Evolutionary conservation across 1,140 invertebrate genomes (phyloP).

Genomic region (Musca vetustissima): DNA sequence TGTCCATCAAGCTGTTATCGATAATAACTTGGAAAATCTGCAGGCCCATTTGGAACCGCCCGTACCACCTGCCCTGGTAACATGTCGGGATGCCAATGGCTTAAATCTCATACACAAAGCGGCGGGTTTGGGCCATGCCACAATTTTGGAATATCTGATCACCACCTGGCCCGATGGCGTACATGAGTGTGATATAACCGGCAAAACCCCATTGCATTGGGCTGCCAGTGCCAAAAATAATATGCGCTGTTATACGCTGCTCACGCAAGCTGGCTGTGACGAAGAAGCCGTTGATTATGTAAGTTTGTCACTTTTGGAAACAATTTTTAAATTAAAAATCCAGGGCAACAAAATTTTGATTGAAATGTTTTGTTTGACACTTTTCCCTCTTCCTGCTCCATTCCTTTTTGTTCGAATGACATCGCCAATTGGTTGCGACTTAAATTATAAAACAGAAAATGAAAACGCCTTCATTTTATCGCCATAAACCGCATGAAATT

Average conservation of each 20-base stretch:
- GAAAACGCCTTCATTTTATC: slow-evolving; percentile 78
- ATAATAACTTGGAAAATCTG: slow-evolving; percentile 75
- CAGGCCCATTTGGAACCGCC: slow-evolving; percentile 67
- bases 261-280: slow-evolving; percentile 75
- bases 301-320: slow-evolving; percentile 48
- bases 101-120: slow-evolving; percentile 82
- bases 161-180: slow-evolving; percentile 69
- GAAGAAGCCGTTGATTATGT: slow-evolving; percentile 81
- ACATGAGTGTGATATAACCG: slow-evolving; percentile 73
- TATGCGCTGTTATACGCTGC: slow-evolving; percentile 70
- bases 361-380: neutral
- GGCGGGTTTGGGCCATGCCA: slow-evolving; percentile 73
- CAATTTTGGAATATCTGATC: slow-evolving; percentile 74
- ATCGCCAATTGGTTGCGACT: neutral
- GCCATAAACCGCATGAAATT: slow-evolving; percentile 71
- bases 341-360: no score
- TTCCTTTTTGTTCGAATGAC: neutral
- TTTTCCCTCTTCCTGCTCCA: neutral
- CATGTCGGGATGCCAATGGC: slow-evolving; percentile 78
- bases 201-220: slow-evolving; percentile 89
- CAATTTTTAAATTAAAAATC: no score
- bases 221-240: slow-evolving; percentile 75
- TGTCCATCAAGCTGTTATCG: slow-evolving; percentile 73
- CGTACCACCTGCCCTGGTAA: slow-evolving; percentile 70
- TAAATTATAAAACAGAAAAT: slow-evolving; percentile 66